phyloP scores from a whole-genome alignment of 2,797 vertebrate genomes.

The Ceyx erithaca region DNA sequence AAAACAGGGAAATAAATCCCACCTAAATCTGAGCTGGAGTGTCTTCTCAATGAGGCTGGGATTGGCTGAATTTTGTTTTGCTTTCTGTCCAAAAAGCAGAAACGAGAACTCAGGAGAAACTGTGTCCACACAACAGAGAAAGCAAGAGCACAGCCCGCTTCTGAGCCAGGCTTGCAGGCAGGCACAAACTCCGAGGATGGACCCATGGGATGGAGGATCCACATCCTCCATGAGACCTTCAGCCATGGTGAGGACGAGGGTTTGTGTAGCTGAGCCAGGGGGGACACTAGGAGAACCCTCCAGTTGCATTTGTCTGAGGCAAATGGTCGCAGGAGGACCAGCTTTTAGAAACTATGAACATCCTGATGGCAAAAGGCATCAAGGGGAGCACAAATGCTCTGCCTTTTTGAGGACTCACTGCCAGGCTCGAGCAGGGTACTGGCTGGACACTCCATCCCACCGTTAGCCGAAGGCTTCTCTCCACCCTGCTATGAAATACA shows the following conservation, averaged over 20 bases:
- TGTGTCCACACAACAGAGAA: not conserved
- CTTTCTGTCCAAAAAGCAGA: not conserved
- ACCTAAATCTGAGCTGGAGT: not conserved
- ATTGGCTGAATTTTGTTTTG: not conserved
- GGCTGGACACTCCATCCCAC: not conserved
- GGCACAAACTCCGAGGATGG: no score
- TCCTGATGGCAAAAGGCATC: not conserved
- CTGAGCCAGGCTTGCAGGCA: not conserved
- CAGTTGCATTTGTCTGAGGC: accelerated
- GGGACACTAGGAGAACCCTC: not conserved
- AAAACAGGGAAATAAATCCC: not conserved
- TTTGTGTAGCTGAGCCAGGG: accelerated
- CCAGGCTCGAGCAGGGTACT: not conserved
- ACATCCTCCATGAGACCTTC: accelerated
- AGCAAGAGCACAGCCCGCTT: not conserved
- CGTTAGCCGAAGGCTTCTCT: not conserved
- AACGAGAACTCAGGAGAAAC: not conserved
- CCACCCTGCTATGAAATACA: not conserved
- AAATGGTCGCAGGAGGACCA: accelerated
- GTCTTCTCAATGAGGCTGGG: not conserved
- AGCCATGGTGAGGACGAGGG: accelerated
- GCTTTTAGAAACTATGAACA: accelerated
- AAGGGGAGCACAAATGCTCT: accelerated
- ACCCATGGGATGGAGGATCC: accelerated
- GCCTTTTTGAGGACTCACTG: not conserved